Base-by-base conservation (phyloP, 2,888 invertebrate genomes). In the Drosophila suboccidentalis region DNA sequence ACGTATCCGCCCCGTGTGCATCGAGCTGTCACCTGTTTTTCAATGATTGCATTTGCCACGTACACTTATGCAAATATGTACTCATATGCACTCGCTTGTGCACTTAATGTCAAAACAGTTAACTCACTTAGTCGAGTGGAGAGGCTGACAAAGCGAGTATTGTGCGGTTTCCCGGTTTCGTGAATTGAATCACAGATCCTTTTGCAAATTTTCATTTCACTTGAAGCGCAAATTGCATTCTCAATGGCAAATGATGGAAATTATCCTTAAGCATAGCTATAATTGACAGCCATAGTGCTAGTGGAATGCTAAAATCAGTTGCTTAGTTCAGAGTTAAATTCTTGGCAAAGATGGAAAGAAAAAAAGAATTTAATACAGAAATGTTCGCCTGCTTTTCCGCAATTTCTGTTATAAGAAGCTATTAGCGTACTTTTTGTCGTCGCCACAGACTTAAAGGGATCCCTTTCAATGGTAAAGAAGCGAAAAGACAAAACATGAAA, bases 91-190 rank as follows among this genome's bases (percentile, higher is more conserved):
- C 57, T 75, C 61, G 50, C 47, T 68, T 68, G 65, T 75, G 71
- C 73, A 71, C 78, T 87, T 69, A 72, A 82, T 82, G 90, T 75
- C 82, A 88, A 72, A 85, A 71, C 73, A 74, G 75, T 71, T 81
- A 66, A 71, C 75, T 66, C 55, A 71, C 75, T 67, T 63, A 51
- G 55, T 50, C 49, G 51, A 39, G 75, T 29, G 47, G 44, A 43
- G 41, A 44, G 59, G 34, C 19, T 63, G 39, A 15, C 15, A 61
- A 44, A 9, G 22, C 19, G 22, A 32, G 22, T 9, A 41, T 46
- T 41, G 51, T 51, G 51, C 4, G 11, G 15, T 19, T 13, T 17
- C 15, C 29, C 8, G 19, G 44, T 29, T 53, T 43, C 11, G 32
- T 39, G 51, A 46, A 47, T 51, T 75, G 61, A 73, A 78, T 75